phyloP scores from a whole-genome alignment of 1,140 invertebrate species.

The Coenobita brevimanus region DNA sequence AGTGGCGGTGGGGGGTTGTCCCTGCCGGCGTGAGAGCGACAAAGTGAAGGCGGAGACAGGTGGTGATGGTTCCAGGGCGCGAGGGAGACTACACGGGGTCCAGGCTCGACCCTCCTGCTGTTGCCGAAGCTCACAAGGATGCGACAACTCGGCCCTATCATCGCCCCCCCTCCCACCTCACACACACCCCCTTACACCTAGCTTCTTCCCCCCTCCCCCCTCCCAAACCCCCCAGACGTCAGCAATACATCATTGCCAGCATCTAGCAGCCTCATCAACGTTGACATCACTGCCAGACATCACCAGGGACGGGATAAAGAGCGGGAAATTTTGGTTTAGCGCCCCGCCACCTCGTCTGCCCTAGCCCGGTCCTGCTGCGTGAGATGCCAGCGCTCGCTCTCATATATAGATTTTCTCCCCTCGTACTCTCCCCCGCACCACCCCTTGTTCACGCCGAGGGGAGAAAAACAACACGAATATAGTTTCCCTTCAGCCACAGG shows the following conservation, averaged over 20 bases:
- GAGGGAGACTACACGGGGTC: conserved; percentile 49
- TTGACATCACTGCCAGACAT: not conserved
- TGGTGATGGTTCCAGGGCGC: conserved; percentile 55
- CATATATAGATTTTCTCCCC: too few relatives aligned
- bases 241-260: not conserved
- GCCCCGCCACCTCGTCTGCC: too few relatives aligned
- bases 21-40: conserved; percentile 42
- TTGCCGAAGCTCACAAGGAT: conserved; percentile 25
- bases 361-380: too few relatives aligned
- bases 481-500: too few relatives aligned
- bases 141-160: not conserved
- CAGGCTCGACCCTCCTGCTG: conserved; percentile 38
- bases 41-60: conserved; percentile 61
- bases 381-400: too few relatives aligned
- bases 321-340: not conserved
- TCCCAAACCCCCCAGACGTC: not conserved
- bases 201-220: not conserved
- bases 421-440: too few relatives aligned
- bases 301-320: not conserved
- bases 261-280: not conserved
- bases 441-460: too few relatives aligned
- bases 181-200: not conserved
- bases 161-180: not conserved
- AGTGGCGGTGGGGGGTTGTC: conserved; percentile 2
- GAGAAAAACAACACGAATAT: too few relatives aligned